phyloP scores from a whole-genome alignment of 1,140 invertebrate genomes.

The Trypoxylus dichotomus region DNA sequence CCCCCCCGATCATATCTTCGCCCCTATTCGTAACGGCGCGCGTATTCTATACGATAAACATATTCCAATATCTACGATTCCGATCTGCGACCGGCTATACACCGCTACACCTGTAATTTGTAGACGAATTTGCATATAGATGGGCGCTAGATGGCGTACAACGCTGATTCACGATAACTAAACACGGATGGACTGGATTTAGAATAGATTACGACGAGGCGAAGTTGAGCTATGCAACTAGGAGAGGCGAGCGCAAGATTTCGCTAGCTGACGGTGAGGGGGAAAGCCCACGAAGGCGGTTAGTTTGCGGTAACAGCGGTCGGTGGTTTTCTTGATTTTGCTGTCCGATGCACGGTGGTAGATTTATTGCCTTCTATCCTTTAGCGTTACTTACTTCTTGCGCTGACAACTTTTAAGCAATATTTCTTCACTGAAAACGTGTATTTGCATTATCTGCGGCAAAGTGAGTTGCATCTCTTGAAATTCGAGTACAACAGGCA shows the following conservation, averaged over 20 bases:
- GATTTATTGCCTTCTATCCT: too few species aligned
- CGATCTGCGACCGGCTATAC: constrained; percentile 30
- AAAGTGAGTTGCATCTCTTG: too few species aligned
- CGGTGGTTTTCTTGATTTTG: neutral
- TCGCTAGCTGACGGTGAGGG: too few species aligned
- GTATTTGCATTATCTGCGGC: too few species aligned
- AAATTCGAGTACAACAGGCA: too few species aligned
- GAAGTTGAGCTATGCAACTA: neutral
- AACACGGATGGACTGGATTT: constrained; percentile 36
- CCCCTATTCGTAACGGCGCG: neutral
- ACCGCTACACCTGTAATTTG: constrained; percentile 38
- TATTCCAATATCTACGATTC: constrained; percentile 25
- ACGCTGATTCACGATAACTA: constrained; percentile 36
- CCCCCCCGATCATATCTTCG: neutral
- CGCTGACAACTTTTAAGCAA: too few species aligned
- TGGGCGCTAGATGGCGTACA: constrained; percentile 31
- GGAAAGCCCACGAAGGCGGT: neutral
- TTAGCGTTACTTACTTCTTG: too few species aligned
- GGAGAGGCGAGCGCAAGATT: too few species aligned
- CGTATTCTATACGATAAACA: neutral
- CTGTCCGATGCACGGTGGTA: neutral
- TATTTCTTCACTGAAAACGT: too few species aligned
- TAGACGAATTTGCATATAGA: constrained; percentile 38
- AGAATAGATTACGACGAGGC: constrained; percentile 29
- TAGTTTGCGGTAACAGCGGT: neutral